Evolutionary conservation across 1,140 invertebrate species (phyloP), one percentile per base, ranked within the genome.

Genomic region (Aphelinus atriplicis): DNA sequence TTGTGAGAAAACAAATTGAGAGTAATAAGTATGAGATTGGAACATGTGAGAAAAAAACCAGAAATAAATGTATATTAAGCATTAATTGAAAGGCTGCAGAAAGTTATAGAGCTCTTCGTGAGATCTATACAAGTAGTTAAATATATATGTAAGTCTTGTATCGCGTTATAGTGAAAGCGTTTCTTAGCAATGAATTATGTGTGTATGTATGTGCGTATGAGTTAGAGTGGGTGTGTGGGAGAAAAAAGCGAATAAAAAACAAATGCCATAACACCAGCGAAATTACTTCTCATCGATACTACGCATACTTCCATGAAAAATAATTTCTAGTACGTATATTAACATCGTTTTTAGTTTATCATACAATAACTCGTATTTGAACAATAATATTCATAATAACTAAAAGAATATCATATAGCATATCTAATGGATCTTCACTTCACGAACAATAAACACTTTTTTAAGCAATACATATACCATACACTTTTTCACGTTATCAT

Each of bases 341-440:
- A 68, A 74, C 58, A 53, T 68, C 48, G 73, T 74, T 68, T 74
- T 74, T 60, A 62, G 57, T 66, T 67, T 60, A 73, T 61, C 45
- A 61, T 68, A 48, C 48, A 62, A 62, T 68, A 67, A 73, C 65
- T 68, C 57, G 67, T 73, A 68, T 6, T 61, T 60, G 9, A 51
- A 51, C 50, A 72, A 72, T 65, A 62, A 72, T 71, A 51, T 10
- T 57, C 48, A 57, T 55, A 60, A 58, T 65, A 66, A 70, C 58
- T 51, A 58, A 70, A 71, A 77, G 71, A 77, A 77, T 73, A 77
- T 75, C 61, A 42, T 63, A 71, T 74, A 73, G 62, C 63, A 74
- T 74, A 77, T 77, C 63, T 74, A 73, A 67, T 42, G 9, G 26
- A 73, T 71, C 50, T 66, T 62, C 45, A 74, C 26, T 62, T 73